A percentile compares a stretch with the other conserved stretches of the same genome.
phyloP scores from a whole-genome alignment of 2,888 invertebrate genomes.

The Charanyca ferruginea region DNA sequence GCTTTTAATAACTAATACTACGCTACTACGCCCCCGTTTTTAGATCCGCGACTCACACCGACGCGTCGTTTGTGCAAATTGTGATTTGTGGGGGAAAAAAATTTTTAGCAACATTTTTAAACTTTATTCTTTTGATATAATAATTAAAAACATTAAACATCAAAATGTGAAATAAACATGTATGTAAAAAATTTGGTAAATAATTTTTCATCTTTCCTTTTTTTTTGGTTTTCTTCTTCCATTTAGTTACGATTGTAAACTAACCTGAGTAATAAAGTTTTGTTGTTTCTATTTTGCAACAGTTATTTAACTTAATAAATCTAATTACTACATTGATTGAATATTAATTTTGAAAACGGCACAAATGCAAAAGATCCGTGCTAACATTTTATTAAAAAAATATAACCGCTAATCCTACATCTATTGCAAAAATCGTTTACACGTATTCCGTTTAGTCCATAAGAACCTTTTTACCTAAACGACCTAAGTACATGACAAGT shows the following conservation, averaged over 20 bases:
- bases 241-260: too few species aligned
- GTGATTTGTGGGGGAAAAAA: background rate
- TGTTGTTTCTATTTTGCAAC: too few species aligned
- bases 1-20: conserved; percentile 80
- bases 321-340: too few species aligned
- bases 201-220: too few species aligned
- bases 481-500: conserved; percentile 40
- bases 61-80: background rate
- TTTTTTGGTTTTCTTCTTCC: too few species aligned
- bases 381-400: background rate
- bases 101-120: background rate
- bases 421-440: conserved; percentile 28
- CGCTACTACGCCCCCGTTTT: conserved; percentile 68
- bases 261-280: too few species aligned
- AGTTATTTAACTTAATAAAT: too few species aligned
- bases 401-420: background rate
- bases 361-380: background rate
- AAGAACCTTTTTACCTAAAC: conserved; percentile 52
- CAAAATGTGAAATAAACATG: too few species aligned
- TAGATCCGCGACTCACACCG: conserved; percentile 67
- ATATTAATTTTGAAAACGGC: background rate
- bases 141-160: too few species aligned
- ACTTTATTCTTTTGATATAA: too few species aligned
- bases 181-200: too few species aligned
- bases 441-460: conserved; percentile 36